A percentile compares a stretch with the other conserved stretches of the same genome.
Evolutionary conservation across 2,888 invertebrate species (phyloP).

Genomic region (Electrophaes corylata): DNA sequence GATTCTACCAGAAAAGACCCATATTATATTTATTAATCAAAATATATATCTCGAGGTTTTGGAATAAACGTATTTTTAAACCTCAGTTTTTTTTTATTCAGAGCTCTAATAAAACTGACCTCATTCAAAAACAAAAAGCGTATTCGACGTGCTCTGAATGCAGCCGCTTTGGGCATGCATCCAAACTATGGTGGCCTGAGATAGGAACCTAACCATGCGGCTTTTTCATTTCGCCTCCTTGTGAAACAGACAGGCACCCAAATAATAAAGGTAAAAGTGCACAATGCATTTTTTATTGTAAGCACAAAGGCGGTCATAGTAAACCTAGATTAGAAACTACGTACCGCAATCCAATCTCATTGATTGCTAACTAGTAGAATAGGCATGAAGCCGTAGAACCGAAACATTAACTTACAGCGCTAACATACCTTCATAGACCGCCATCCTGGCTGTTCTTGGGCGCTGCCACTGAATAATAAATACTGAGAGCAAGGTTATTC

Average conservation of each 20-base stretch:
- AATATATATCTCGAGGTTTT: neutral
- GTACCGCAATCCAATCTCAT: conserved; percentile 17
- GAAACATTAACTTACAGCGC: conserved; percentile 35
- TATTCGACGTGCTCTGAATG: conserved; percentile 20
- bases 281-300: conserved; percentile 16
- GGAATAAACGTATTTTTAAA: neutral
- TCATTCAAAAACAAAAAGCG: conserved; percentile 11
- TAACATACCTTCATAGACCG: conserved; percentile 74
- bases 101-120: neutral
- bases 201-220: conserved; percentile 23
- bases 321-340: conserved; percentile 3
- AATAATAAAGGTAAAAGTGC: neutral
- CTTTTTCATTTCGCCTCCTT: conserved; percentile 23
- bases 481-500: conserved; percentile 73
- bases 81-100: neutral
- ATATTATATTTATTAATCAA: neutral
- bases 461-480: conserved; percentile 80
- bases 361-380: conserved; percentile 23
- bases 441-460: conserved; percentile 76
- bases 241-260: conserved; percentile 1
- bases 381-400: conserved; percentile 31
- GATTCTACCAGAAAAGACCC: neutral
- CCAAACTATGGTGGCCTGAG: conserved; percentile 22
- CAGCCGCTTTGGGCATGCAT: conserved; percentile 27
- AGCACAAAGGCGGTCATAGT: neutral